Conservation (phyloP, 2,797 vertebrate genomes). For the Darevskia mixta region DNA sequence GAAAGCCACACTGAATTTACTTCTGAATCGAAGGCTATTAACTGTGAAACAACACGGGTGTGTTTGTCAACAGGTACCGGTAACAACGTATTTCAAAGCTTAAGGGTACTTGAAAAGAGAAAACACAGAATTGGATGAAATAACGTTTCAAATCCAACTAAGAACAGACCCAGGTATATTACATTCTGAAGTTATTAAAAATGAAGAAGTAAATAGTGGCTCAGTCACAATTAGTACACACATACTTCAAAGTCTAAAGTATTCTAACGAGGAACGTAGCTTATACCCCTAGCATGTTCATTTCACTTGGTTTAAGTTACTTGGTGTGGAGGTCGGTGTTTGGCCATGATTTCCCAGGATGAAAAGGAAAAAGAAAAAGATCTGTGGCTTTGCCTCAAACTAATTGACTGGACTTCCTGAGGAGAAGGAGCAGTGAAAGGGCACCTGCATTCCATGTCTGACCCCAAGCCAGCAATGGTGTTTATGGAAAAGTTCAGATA, state of each 20-base stretch:
- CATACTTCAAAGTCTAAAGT: background rate
- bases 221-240: background rate
- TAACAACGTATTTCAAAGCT: background rate
- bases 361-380: slow-evolving; percentile 63
- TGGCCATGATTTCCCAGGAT: slow-evolving; percentile 62
- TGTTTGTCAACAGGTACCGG: background rate
- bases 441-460: slow-evolving; percentile 82
- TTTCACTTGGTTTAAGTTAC: slow-evolving; percentile 36
- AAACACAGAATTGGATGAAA: slow-evolving; percentile 7
- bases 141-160: background rate
- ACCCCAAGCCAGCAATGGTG: slow-evolving; percentile 78
- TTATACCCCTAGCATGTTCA: slow-evolving; percentile 2
- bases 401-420: slow-evolving; percentile 80
- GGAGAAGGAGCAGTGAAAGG: slow-evolving; percentile 82
- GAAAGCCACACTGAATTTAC: background rate
- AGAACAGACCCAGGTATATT: background rate
- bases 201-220: background rate
- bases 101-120: background rate
- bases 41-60: background rate
- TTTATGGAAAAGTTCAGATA: slow-evolving; percentile 85
- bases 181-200: slow-evolving; percentile 1
- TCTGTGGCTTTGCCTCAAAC: slow-evolving; percentile 68
- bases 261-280: slow-evolving; percentile 1
- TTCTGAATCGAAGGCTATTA: background rate
- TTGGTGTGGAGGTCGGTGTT: slow-evolving; percentile 41